These are phyloP conservation scores for Gorsachius goisagi DNA, from an alignment of 2,113 vertebrate genomes.

Conservation along the genomic window DNA sequence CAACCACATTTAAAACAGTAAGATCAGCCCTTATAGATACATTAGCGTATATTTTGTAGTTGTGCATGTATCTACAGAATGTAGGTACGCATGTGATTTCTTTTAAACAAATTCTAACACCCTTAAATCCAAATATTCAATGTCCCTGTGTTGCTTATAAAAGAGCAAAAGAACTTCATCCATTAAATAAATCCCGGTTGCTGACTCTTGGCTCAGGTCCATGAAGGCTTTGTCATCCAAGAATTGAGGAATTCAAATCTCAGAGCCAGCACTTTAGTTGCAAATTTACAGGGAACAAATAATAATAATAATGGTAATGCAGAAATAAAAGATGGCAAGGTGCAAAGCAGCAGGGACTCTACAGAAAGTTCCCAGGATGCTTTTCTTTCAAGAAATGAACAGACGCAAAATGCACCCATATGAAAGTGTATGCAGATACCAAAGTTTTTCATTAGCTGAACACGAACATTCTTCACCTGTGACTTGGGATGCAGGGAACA, in stretches of 20 bases:
- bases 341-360: not conserved
- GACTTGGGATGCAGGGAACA: not conserved
- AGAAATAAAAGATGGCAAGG: not conserved
- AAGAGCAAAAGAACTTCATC: not conserved
- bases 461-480: not conserved
- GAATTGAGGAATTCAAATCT: not conserved
- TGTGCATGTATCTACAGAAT: not conserved
- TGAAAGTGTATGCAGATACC: not conserved
- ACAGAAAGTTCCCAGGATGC: not conserved
- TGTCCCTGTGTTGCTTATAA: not conserved
- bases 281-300: not conserved
- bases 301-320: not conserved
- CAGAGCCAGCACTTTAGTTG: not conserved
- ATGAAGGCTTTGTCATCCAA: not conserved
- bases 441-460: not conserved
- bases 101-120: not conserved
- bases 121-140: not conserved
- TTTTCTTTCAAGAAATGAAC: constrained; percentile 1
- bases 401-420: not conserved
- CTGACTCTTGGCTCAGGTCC: not conserved
- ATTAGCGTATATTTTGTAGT: not conserved
- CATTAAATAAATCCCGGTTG: not conserved
- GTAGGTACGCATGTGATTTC: not conserved
- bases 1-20: not conserved
- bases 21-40: not conserved